phyloP scores from a whole-genome alignment of 1,140 invertebrate genomes.

The Monomorium pharaonis region DNA sequence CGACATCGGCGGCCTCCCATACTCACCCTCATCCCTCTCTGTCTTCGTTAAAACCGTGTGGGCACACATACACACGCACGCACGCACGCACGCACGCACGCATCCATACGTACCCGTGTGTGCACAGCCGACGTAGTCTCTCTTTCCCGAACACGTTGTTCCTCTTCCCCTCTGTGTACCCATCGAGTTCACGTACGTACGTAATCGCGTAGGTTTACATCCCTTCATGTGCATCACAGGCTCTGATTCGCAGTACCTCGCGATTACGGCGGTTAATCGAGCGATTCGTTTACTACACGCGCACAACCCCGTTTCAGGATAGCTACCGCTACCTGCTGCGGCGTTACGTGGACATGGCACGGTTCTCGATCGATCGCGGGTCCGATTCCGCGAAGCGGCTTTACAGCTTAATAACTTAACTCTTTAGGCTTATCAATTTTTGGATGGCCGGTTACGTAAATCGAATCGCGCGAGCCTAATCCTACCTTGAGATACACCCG shows the following conservation, averaged over 20 bases:
- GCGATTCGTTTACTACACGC: slow-evolving; percentile 74
- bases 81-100: neutral
- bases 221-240: slow-evolving; percentile 64
- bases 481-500: neutral
- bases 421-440: slow-evolving; percentile 1
- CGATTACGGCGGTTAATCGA: slow-evolving; percentile 78
- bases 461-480: neutral
- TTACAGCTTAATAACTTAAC: neutral
- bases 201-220: slow-evolving; percentile 69
- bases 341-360: slow-evolving; percentile 22
- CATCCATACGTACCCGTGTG: neutral
- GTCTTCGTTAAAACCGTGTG: slow-evolving; percentile 11
- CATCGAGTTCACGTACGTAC: slow-evolving; percentile 61
- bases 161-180: slow-evolving; percentile 55
- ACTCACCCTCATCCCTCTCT: neutral
- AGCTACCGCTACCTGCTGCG: neutral
- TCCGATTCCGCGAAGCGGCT: slow-evolving; percentile 6
- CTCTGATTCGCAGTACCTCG: slow-evolving; percentile 74
- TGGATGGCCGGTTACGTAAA: neutral
- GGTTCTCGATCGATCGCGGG: slow-evolving; percentile 30
- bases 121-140: too few relatives aligned
- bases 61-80: neutral
- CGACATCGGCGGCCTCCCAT: neutral
- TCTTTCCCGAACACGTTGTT: slow-evolving; percentile 51
- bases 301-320: slow-evolving; percentile 40